Evolutionary conservation across 2,888 invertebrate species (phyloP).

Genomic region (Eupithecia dodoneata): DNA sequence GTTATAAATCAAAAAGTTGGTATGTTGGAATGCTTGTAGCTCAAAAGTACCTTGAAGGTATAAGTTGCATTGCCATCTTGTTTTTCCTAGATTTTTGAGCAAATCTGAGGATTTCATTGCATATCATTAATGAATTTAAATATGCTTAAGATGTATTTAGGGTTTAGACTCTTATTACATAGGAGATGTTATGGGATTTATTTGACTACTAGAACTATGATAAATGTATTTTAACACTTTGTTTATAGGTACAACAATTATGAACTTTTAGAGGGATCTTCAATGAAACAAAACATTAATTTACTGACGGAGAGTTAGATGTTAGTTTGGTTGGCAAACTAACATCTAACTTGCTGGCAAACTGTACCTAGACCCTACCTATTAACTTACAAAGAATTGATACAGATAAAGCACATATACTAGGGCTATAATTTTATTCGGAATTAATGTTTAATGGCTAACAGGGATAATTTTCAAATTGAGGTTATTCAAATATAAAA

Average conservation of each 20-base stretch:
- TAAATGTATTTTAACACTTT: background rate
- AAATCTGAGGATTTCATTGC: background rate
- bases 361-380: background rate
- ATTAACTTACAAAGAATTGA: background rate
- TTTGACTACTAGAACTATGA: background rate
- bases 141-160: background rate
- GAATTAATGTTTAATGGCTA: background rate
- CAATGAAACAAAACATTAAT: background rate
- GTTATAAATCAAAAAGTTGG: background rate
- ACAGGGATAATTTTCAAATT: background rate
- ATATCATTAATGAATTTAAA: background rate
- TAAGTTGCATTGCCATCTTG: background rate
- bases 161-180: background rate
- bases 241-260: background rate
- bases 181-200: background rate
- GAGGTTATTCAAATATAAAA: background rate
- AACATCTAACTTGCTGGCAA: background rate
- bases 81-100: background rate
- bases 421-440: background rate
- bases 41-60: background rate
- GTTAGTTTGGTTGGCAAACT: background rate
- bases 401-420: background rate
- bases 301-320: background rate
- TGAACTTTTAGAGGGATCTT: background rate
- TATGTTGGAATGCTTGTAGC: conserved; percentile 1